These are phyloP conservation scores for Dyspetes luteomarginatus DNA, from an alignment of 2,888 invertebrate species.

Conservation along the genomic window DNA sequence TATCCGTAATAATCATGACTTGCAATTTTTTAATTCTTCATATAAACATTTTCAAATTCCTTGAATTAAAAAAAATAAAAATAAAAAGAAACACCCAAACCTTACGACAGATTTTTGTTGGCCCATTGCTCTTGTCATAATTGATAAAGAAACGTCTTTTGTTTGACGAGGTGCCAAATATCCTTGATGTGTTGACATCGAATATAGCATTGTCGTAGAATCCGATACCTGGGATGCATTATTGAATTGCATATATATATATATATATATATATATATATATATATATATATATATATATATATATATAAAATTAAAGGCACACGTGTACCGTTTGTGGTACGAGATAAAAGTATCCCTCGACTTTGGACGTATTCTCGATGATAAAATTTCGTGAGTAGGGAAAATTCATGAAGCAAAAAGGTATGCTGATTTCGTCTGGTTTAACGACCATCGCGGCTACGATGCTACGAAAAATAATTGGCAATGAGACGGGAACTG, in stretches of 20 bases:
- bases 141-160: conserved; percentile 82
- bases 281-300: too few species aligned
- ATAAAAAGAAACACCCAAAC: conserved; percentile 60
- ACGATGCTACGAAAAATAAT: conserved; percentile 84
- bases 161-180: conserved; percentile 83
- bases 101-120: conserved; percentile 79
- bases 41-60: too few species aligned
- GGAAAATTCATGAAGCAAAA: conserved; percentile 86
- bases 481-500: conserved; percentile 85
- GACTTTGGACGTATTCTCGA: conserved; percentile 84
- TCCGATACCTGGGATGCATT: conserved; percentile 67
- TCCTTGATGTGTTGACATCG: conserved; percentile 75
- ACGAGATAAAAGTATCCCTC: conserved; percentile 84
- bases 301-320: too few species aligned
- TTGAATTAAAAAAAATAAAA: background rate
- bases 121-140: conserved; percentile 84
- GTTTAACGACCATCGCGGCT: conserved; percentile 84
- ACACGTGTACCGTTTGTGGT: conserved; percentile 83
- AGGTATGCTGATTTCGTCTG: conserved; percentile 84
- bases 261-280: too few species aligned
- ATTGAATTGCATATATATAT: background rate
- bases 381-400: conserved; percentile 84
- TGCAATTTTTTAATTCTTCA: too few species aligned
- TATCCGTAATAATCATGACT: too few species aligned
- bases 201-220: conserved; percentile 69